Conservation (phyloP, 2,797 vertebrate species). For the Tapirus indicus region DNA sequence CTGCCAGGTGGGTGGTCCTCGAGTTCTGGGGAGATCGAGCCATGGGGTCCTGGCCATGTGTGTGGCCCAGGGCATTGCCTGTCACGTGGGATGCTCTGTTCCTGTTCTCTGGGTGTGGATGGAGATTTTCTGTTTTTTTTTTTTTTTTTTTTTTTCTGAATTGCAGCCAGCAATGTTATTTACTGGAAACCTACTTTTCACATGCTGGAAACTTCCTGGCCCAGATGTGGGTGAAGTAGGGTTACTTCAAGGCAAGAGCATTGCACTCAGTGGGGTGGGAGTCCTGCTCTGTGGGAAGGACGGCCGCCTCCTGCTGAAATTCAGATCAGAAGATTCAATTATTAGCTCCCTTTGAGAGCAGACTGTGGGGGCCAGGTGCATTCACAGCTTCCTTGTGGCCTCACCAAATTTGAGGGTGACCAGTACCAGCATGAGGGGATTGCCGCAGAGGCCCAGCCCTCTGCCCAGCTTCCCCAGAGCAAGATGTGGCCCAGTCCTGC, state of each 20-base stretch:
- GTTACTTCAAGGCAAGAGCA: background rate
- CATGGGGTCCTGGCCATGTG: background rate
- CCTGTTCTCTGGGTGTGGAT: background rate
- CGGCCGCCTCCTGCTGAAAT: no score
- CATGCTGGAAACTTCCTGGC: background rate
- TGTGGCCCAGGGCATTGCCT: background rate
- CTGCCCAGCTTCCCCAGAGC: background rate
- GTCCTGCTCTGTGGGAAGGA: background rate
- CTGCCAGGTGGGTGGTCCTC: background rate
- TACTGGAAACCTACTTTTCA: background rate
- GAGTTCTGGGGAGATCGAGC: background rate
- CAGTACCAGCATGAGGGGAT: background rate
- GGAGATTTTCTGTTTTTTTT: background rate
- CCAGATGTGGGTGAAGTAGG: background rate
- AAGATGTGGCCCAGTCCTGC: no score
- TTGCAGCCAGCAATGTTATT: background rate
- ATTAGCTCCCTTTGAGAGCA: no score
- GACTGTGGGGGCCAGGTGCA: no score
- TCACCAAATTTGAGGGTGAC: background rate
- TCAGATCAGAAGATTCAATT: background rate
- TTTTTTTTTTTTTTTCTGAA: background rate
- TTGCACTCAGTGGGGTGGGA: background rate
- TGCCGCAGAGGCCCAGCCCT: no score
- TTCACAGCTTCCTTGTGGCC: background rate
- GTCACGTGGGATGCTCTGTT: rapidly evolving